Evolutionary conservation across 2,888 invertebrate genomes (phyloP), one percentile per base, ranked within the genome.

Genomic region (Heliconius erato): DNA sequence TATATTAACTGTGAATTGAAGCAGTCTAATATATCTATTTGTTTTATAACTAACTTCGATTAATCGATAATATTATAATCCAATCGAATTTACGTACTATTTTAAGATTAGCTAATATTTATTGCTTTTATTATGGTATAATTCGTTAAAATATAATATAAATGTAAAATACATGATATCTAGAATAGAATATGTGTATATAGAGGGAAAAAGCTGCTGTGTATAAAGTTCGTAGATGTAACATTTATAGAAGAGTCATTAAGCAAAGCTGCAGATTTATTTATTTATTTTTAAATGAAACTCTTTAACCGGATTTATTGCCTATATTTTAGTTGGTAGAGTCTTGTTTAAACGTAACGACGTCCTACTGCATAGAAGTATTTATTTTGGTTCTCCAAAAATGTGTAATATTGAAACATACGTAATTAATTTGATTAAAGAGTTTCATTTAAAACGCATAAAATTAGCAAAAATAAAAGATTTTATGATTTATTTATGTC

Each of bases 401-500:
- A 49, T 49, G 40, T 16, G 16, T 49, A 49, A 16, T 14, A 49
- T 49, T 16, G 14, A 49, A 49, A 49, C 16, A 49, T 49, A 16
- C 16, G 16, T 49, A 49, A 63, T 63, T n/a, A 63, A 63, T n/a
- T 63, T 3, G n/a, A 12, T 63, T n/a, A 63, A 59, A n/a, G n/a
- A 63, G 63, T 63, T n/a, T 63, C 1, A 63, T 63, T 63, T n/a
- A 63, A 63, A 63, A n/a, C n/a, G n/a, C 11, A 3, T 54, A n/a
- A 63, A 63, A 63, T n/a, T 63, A 3, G 3, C n/a, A n/a, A 63
- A 4, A 63, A 63, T 63, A 11, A n/a, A 23, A n/a, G 23, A n/a
- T 11, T 23, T 63, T 4, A 63, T 74, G 9, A 35, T 71, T 9
- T 35, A 63, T 84, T 86, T 89, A 88, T 59, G 86, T 83, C 79